phyloP scores from a whole-genome alignment of 2,113 vertebrate species.

The Phaethon lepturus region DNA sequence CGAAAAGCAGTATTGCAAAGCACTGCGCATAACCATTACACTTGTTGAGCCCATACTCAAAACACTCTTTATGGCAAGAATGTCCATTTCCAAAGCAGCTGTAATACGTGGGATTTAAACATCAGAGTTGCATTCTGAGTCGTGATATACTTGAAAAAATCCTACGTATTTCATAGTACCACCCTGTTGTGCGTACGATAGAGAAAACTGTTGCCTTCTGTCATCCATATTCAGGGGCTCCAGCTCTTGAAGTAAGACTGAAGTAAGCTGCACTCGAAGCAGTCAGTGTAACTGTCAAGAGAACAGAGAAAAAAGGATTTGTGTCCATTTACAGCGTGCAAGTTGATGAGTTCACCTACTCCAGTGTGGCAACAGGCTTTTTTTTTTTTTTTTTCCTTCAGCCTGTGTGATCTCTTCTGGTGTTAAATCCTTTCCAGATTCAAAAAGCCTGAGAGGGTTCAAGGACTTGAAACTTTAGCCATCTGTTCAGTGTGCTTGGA shows the following conservation, averaged over 20 bases:
- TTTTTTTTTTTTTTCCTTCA: background rate
- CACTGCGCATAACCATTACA: fast-evolving
- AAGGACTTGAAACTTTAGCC: background rate
- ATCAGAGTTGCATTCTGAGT: background rate
- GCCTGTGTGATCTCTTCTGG: background rate
- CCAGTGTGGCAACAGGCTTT: background rate
- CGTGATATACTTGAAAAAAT: background rate
- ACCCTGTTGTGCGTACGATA: background rate
- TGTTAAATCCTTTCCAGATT: background rate
- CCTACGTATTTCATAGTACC: background rate
- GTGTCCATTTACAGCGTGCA: background rate
- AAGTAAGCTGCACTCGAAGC: background rate
- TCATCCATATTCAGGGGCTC: background rate
- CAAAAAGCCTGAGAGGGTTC: background rate
- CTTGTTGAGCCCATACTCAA: fast-evolving
- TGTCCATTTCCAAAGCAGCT: background rate
- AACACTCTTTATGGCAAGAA: background rate
- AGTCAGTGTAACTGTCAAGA: fast-evolving
- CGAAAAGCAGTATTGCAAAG: background rate
- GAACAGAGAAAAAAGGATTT: background rate
- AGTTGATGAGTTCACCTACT: background rate
- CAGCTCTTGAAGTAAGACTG: background rate
- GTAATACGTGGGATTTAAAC: background rate
- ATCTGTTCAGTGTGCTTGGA: background rate
- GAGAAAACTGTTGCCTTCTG: background rate